Conservation (phyloP, 2,797 vertebrate species). For the Lophius americanus region DNA sequence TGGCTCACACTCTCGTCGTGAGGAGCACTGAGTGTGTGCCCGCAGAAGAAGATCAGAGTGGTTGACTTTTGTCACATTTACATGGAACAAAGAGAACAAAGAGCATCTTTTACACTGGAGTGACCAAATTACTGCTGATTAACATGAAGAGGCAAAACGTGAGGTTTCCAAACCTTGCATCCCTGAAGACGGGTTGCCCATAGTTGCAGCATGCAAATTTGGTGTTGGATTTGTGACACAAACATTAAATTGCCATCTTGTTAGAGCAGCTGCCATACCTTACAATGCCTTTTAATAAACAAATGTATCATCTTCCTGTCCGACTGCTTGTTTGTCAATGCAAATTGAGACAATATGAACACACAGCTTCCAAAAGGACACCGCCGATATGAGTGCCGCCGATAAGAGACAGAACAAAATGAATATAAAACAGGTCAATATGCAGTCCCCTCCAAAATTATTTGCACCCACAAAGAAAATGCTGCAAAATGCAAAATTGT, state of each 20-base stretch:
- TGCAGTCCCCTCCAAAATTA: not conserved
- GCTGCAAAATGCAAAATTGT: too few species aligned
- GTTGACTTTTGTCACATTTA: slow-evolving; percentile 6
- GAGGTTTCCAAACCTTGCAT: slow-evolving; percentile 11
- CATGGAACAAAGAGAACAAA: slow-evolving; percentile 12
- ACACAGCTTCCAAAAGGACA: slow-evolving; percentile 34
- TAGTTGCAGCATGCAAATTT: not conserved
- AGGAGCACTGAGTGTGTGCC: slow-evolving; percentile 25
- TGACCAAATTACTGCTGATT: not conserved
- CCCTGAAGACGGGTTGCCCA: slow-evolving; percentile 12
- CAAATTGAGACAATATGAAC: slow-evolving; percentile 51
- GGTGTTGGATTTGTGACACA: slow-evolving; percentile 16
- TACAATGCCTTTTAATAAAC: slow-evolving; percentile 23
- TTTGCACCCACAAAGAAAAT: too few species aligned
- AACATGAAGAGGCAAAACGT: not conserved
- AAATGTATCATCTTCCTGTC: slow-evolving; percentile 26
- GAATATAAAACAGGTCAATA: slow-evolving; percentile 60
- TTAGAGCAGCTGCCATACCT: slow-evolving; percentile 16
- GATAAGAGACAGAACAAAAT: slow-evolving; percentile 61
- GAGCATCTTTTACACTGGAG: slow-evolving; percentile 1
- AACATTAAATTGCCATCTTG: slow-evolving; percentile 2
- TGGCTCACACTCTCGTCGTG: slow-evolving; percentile 21
- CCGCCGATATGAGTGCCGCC: slow-evolving; percentile 58
- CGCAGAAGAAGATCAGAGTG: slow-evolving; percentile 1
- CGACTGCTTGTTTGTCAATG: slow-evolving; percentile 57